Evolutionary conservation across 2,888 invertebrate genomes (phyloP).

Genomic region (Lasioglossum malachurum): DNA sequence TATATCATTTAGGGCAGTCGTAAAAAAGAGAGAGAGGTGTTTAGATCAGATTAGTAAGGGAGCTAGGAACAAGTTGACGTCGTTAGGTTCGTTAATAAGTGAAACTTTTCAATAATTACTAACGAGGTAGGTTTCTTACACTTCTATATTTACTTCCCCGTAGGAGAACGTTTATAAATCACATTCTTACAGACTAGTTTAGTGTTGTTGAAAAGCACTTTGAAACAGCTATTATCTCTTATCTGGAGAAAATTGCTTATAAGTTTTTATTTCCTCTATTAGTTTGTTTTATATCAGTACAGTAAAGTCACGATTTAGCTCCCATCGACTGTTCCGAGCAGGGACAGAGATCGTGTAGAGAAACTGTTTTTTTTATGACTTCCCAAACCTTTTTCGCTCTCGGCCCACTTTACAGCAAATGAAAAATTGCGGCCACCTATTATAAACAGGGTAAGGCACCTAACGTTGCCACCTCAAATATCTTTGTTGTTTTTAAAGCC

Average conservation of each 20-base stretch:
- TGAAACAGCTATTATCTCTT: background rate
- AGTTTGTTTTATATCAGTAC: no score
- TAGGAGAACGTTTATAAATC: background rate
- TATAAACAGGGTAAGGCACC: no score
- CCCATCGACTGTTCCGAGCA: no score
- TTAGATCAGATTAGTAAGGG: conserved; percentile 35
- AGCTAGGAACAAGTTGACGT: background rate
- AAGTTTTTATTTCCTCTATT: background rate
- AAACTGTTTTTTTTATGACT: no score
- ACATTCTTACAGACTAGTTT: background rate
- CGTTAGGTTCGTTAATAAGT: background rate
- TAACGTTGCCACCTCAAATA: no score
- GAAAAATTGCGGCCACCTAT: no score
- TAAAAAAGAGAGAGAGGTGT: conserved; percentile 66
- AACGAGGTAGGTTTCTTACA: background rate
- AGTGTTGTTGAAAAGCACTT: background rate
- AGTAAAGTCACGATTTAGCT: background rate
- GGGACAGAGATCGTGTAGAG: no score
- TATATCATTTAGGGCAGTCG: conserved; percentile 3
- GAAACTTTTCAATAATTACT: background rate
- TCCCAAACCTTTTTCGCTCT: no score
- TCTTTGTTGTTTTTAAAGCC: no score
- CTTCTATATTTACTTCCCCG: background rate
- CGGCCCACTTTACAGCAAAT: no score
- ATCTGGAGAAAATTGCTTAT: background rate